A percentile compares a stretch with the other conserved stretches of the same genome.
Conservation (phyloP, 2,797 vertebrate genomes). For the Poliocrania exsul region DNA sequence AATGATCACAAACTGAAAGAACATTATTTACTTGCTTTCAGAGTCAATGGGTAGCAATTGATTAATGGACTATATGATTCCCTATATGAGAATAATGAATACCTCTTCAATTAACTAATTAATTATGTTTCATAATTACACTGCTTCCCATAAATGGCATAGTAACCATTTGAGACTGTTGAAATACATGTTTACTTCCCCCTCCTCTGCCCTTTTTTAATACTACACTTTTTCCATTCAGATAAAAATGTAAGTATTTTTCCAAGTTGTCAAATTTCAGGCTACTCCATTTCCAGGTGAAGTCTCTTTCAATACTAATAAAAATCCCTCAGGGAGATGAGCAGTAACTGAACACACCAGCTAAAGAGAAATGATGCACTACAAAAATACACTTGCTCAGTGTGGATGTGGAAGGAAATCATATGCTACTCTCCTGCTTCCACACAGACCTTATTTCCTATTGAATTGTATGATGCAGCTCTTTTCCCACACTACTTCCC, state of each 20-base stretch:
- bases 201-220: neutral
- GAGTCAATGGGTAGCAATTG: neutral
- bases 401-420: conserved; percentile 9
- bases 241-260: conserved; percentile 32
- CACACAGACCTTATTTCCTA: neutral
- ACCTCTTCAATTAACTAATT: neutral
- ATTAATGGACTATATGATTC: neutral
- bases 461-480: neutral
- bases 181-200: neutral
- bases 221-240: neutral
- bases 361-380: conserved; percentile 40
- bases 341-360: conserved; percentile 13
- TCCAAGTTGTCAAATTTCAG: conserved; percentile 27
- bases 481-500: neutral
- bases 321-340: conserved; percentile 43
- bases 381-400: conserved; percentile 8
- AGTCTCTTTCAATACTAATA: conserved; percentile 32
- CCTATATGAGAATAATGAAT: neutral
- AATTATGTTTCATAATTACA: neutral
- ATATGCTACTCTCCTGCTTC: neutral
- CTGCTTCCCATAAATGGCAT: neutral
- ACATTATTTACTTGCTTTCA: neutral
- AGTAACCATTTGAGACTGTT: neutral
- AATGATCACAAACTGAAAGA: neutral
- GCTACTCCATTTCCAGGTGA: conserved; percentile 43